phyloP scores from a whole-genome alignment of 2,113 vertebrate genomes.

The Gnathonemus longibarbis region DNA sequence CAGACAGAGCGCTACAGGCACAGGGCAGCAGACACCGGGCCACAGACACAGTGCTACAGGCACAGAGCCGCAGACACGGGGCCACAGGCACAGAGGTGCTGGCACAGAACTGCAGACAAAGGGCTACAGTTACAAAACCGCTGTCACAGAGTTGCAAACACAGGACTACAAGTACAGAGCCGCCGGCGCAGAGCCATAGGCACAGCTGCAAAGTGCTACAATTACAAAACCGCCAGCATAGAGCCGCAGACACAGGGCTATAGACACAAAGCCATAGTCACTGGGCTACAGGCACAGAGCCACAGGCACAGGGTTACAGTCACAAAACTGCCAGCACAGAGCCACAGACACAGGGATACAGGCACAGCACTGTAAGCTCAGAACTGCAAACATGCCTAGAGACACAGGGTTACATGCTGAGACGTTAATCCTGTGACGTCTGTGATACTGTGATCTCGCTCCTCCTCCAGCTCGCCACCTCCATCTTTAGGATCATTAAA shows the following conservation, averaged over 20 bases:
- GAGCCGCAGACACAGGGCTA: background rate
- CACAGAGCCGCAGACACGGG: background rate
- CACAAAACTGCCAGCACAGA: too few species aligned
- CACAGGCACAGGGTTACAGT: background rate
- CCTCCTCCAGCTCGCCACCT: background rate
- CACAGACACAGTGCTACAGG: fast-evolving
- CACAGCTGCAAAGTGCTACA: background rate
- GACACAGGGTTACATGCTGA: background rate
- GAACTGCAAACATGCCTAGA: background rate
- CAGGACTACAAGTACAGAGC: background rate
- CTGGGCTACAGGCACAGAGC: too few species aligned
- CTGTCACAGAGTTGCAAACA: background rate
- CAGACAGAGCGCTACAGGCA: too few species aligned
- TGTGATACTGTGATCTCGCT: background rate
- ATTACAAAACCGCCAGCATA: background rate
- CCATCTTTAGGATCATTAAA: background rate
- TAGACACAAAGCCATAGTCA: background rate
- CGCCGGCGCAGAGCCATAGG: too few species aligned
- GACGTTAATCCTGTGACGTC: background rate
- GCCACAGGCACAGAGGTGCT: too few species aligned
- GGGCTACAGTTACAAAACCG: background rate
- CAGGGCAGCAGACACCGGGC: fast-evolving
- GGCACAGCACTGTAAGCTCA: background rate
- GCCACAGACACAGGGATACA: background rate
- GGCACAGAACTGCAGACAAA: background rate